Base-by-base conservation (phyloP, 2,888 invertebrate species). In the Cerastis leucographa region DNA sequence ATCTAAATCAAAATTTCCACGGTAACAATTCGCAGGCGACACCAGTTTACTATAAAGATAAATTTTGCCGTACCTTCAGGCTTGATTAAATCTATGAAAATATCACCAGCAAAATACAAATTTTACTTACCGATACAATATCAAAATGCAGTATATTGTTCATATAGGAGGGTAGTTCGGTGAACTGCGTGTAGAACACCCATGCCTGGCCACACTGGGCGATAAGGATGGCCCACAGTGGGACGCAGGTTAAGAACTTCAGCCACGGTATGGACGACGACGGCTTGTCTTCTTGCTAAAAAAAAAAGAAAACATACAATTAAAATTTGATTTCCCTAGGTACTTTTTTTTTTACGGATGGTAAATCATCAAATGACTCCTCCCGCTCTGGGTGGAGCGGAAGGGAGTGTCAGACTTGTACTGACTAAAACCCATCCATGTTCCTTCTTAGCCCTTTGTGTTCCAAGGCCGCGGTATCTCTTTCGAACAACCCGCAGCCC, bases 161-260 rank as follows among this genome's bases (percentile, higher is more conserved):
- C 98, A 98, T 98, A 87, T 98, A 98, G 0, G 98, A 98, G 19
- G 98, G 98, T 80, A 98, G 92, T 91, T 98, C 98, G 0, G 98
- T 98, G 8, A 98, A 96, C 90, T 98, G 98, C 70, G 98, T 98
- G 95, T 98, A 98, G 95, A 98, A 98, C 40, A 98, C 98, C 98
- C 98, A 98, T 1, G 98, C 97, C 90, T 98, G 98, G 44, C 98
- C 98, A 88, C 98, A 98, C 91, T 98, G 98, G 0, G 98, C 98
- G 66, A 98, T 97, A 19, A 98, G 95, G 81, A 98, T 98, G 9
- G 98, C 98, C 98, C 98, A 98, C 83, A 99, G 94, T 0, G 98
- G 98, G 11, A 98, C 93, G 71, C 98, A 98, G 0, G 97, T 98
- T 29, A 98, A 91, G 89, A 98, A 97, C 79, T 97, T 97, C 73